Conservation (phyloP, 2,797 vertebrate species). For the Aratinga solstitialis region DNA sequence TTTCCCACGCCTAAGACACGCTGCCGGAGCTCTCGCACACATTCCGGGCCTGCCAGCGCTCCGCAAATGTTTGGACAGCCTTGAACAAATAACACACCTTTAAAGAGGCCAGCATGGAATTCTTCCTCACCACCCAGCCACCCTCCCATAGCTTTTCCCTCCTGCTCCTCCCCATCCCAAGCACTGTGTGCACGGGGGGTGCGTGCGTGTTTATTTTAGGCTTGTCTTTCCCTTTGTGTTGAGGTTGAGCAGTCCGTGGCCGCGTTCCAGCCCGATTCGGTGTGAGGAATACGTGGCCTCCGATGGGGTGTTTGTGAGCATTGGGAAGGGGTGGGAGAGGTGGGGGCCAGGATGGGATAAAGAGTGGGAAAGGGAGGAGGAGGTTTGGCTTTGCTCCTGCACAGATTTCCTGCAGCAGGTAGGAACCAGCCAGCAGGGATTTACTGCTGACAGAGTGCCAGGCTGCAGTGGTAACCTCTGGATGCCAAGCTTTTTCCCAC, state of each 20-base stretch:
- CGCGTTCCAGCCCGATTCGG: not conserved
- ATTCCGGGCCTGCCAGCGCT: slow-evolving; percentile 93
- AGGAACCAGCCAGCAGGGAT: slow-evolving; percentile 32
- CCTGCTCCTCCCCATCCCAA: not conserved
- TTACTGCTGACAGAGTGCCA: slow-evolving; percentile 33
- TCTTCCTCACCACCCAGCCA: slow-evolving; percentile 5
- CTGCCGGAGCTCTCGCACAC: slow-evolving; percentile 84
- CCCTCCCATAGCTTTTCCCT: not conserved
- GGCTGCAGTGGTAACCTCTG: not conserved
- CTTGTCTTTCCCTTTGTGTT: not conserved
- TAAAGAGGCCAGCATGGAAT: slow-evolving; percentile 86
- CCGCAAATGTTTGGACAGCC: slow-evolving; percentile 98
- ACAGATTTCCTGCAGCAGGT: slow-evolving; percentile 43
- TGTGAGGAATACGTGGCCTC: slow-evolving; percentile 22
- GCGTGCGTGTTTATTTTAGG: slow-evolving; percentile 35
- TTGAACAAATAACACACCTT: slow-evolving; percentile 99
- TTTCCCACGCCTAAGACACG: slow-evolving; percentile 92
- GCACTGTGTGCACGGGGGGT: not conserved
- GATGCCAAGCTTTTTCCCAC: not conserved
- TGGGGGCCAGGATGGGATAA: not conserved
- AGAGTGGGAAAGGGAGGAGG: slow-evolving; percentile 34
- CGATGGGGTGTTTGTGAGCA: not conserved
- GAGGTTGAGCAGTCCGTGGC: slow-evolving; percentile 15
- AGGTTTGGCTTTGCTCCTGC: slow-evolving; percentile 3
- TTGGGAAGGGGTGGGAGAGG: not conserved